phyloP scores from a whole-genome alignment of 1,140 invertebrate species.

The Drosophila melanica region DNA sequence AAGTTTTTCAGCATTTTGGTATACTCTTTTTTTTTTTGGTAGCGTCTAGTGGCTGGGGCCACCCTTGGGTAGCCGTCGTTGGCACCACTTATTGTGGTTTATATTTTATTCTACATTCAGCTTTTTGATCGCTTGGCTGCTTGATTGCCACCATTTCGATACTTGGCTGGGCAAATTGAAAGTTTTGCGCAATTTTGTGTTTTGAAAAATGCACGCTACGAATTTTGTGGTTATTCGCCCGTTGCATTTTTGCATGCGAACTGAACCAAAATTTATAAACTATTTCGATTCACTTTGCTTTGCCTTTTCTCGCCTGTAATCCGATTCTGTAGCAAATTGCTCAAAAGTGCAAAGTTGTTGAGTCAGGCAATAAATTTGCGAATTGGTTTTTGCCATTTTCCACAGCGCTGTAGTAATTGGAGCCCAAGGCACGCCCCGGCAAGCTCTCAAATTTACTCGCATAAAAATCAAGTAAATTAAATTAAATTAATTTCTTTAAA shows the following conservation, averaged over 20 bases:
- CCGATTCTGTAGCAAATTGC: constrained; percentile 54
- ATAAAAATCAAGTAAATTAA: neutral
- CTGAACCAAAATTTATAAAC: constrained; percentile 40
- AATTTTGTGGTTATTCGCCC: neutral
- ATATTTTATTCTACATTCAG: constrained; percentile 54
- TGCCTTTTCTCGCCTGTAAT: constrained; percentile 41
- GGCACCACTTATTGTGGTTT: constrained; percentile 42
- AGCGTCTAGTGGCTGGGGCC: constrained; percentile 16
- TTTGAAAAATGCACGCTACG: constrained; percentile 7
- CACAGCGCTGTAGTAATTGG: constrained; percentile 54
- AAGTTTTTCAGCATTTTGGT: constrained; percentile 57
- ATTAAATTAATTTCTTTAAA: too few relatives aligned
- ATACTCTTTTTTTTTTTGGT: constrained; percentile 37
- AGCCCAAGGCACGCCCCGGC: neutral
- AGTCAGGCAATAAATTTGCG: constrained; percentile 51
- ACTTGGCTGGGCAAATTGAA: constrained; percentile 66
- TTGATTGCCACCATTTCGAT: constrained; percentile 63
- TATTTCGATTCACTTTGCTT: constrained; percentile 40
- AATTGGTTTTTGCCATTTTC: constrained; percentile 10
- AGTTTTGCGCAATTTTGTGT: constrained; percentile 60
- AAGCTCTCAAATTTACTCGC: too few relatives aligned
- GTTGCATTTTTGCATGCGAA: constrained; percentile 47
- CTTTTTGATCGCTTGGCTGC: constrained; percentile 31
- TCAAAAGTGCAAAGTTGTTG: constrained; percentile 68
- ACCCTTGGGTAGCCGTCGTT: neutral